phyloP scores from a whole-genome alignment of 1,140 invertebrate species.

The Drosophila erecta region DNA sequence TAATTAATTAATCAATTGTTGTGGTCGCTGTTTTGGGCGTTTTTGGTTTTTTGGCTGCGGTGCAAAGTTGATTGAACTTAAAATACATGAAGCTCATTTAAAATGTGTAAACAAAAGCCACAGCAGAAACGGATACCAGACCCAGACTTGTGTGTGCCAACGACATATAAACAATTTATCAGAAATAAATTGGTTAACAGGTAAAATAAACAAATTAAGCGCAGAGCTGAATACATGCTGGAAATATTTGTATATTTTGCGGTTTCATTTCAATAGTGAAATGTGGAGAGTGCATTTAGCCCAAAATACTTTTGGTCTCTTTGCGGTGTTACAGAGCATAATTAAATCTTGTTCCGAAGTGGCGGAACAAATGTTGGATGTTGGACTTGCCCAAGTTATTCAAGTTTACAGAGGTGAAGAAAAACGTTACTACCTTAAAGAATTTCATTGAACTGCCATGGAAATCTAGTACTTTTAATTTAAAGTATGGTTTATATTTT shows the following conservation, averaged over 20 bases:
- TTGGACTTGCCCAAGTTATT: no score
- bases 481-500: no score
- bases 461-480: no score
- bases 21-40: slow-evolving; percentile 40
- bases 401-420: no score
- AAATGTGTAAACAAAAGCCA: slow-evolving; percentile 60
- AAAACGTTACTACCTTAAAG: no score
- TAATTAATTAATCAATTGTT: slow-evolving; percentile 76
- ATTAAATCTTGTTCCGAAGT: background rate
- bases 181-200: slow-evolving; percentile 79
- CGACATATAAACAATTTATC: slow-evolving; percentile 75
- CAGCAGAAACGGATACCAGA: slow-evolving; percentile 53
- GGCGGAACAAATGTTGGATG: no score
- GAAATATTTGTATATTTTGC: slow-evolving; percentile 20
- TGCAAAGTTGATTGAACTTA: slow-evolving; percentile 79
- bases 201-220: slow-evolving; percentile 80
- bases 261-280: slow-evolving; percentile 18
- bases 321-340: slow-evolving; percentile 4
- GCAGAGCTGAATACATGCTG: slow-evolving; percentile 69
- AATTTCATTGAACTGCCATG: no score
- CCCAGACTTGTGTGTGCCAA: slow-evolving; percentile 48
- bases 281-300: slow-evolving; percentile 4
- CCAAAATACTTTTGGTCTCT: slow-evolving; percentile 12
- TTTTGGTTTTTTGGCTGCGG: slow-evolving; percentile 46
- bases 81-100: slow-evolving; percentile 65